Evolutionary conservation across 53 echinoderm and acorn worm species (phyloP).

Genomic region (Apostichopus leukothele): DNA sequence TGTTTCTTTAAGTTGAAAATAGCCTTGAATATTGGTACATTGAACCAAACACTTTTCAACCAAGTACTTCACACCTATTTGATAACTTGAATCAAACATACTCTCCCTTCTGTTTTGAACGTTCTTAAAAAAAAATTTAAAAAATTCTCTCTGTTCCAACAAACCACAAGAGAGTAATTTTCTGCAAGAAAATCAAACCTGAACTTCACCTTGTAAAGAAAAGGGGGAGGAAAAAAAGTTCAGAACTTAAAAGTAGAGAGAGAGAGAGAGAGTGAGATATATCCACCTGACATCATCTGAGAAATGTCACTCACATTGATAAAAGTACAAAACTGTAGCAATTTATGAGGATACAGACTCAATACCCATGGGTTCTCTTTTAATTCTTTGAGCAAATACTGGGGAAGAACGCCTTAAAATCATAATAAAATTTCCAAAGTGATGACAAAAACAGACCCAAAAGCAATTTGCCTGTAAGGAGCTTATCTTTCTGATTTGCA

Average conservation of each 20-base stretch:
- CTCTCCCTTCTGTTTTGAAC: neutral
- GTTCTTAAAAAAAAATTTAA: neutral
- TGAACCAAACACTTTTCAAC: neutral
- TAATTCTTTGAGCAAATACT: conserved; percentile 51
- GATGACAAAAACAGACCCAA: conserved; percentile 48
- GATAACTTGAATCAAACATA: neutral
- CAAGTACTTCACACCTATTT: neutral
- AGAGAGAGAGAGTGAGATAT: neutral
- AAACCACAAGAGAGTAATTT: conserved; percentile 8
- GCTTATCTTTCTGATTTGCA: conserved; percentile 41
- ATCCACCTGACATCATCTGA: neutral
- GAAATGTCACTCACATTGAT: conserved; percentile 38
- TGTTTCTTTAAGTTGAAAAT: too few relatives aligned
- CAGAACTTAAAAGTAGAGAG: neutral
- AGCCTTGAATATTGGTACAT: too few relatives aligned
- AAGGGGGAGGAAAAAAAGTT: neutral
- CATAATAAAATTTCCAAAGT: conserved; percentile 44
- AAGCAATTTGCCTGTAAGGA: conserved; percentile 49
- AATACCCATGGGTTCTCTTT: conserved; percentile 39
- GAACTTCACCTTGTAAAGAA: neutral
- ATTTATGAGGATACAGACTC: conserved; percentile 25
- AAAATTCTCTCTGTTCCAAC: neutral
- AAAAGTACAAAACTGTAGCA: conserved; percentile 42
- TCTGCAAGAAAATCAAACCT: neutral
- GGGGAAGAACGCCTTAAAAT: conserved; percentile 32